Base-by-base conservation (phyloP, 2,797 vertebrate genomes). In the Psittacula echo region DNA sequence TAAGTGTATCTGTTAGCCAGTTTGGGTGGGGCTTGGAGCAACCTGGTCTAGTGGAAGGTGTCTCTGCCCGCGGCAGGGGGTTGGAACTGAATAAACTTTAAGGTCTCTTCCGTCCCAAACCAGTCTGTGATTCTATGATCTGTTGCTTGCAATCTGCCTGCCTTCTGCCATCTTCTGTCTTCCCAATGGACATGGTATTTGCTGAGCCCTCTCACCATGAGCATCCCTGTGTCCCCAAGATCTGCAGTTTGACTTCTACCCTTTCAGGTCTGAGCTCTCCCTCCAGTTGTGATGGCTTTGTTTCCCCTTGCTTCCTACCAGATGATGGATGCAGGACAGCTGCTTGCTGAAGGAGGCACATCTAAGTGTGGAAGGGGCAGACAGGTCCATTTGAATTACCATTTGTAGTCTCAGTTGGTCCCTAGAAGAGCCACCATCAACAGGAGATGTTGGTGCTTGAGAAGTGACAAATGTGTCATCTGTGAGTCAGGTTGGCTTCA, bases 381-480 rank as follows among this genome's bases (percentile, higher is more conserved):
- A 21, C 10, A 39, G 29, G 65, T 87, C 54, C 3, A 8, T 86
- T 78, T 47, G 77, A 48, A 39, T 87, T 71, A n/a, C 15, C 14
- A 19, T 45, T 32, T 41, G 72, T 73, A 48, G 54, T 48, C 45
- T 54, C 41, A 13, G 23, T 4, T 1, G 1, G 13, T 75, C 21
- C 22, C 42, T 29, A 30, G 44, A 70, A 73, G 44, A 79, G 27
- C 50, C 30, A 7, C 50, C 12, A 4, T 9, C 10, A 7, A 27
- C 14, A 61, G 41, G 51, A 66, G 21, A 10, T 70, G 37, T 47
- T n/a, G 30, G 11, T 58, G 70, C 76, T 54, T 64, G 66, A 54
- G 60, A 2, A 0, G 39, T 85, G 82, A 61, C 2, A 4, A 5
- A 61, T 0, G 0, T 60, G 58, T 80, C 65, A 9, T 60, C n/a